These are phyloP conservation scores for Lepas anatifera DNA, from an alignment of 2,888 invertebrate species.

Conservation along the genomic window DNA sequence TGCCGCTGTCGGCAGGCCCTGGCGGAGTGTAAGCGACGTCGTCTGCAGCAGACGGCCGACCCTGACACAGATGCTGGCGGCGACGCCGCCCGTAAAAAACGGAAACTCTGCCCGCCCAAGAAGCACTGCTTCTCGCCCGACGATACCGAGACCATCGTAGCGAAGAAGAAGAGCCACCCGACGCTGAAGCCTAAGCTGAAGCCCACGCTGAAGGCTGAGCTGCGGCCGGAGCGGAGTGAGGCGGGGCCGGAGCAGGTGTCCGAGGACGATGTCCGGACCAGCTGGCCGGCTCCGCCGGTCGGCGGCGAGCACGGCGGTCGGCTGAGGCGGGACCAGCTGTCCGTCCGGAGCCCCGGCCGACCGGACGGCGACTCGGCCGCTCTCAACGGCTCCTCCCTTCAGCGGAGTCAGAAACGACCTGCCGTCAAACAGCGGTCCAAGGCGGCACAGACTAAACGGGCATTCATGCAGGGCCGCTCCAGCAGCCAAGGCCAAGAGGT, in stretches of 20 bases:
- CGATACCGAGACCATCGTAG: slow-evolving; percentile 62
- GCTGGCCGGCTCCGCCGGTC: no score
- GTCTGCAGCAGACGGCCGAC: slow-evolving; percentile 27
- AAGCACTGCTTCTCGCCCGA: slow-evolving; percentile 51
- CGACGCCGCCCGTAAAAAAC: slow-evolving; percentile 43
- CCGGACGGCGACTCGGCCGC: no score
- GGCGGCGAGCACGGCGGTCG: no score
- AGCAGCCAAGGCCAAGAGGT: no score
- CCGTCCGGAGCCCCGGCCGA: background rate
- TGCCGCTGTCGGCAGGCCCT: background rate
- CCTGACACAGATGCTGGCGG: slow-evolving; percentile 1
- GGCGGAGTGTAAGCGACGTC: background rate
- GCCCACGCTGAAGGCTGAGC: slow-evolving; percentile 16
- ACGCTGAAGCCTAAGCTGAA: slow-evolving; percentile 14
- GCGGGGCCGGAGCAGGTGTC: no score
- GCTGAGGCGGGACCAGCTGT: background rate
- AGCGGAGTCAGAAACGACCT: no score
- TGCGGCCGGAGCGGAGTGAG: no score
- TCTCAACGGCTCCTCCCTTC: no score
- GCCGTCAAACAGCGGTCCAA: no score
- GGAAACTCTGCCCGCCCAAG: slow-evolving; percentile 68
- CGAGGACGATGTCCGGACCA: no score
- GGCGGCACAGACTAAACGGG: no score
- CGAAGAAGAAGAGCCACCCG: slow-evolving; percentile 48
- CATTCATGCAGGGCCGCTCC: no score